phyloP scores from a whole-genome alignment of 2,113 vertebrate genomes.

The Datnioides undecimradiatus region DNA sequence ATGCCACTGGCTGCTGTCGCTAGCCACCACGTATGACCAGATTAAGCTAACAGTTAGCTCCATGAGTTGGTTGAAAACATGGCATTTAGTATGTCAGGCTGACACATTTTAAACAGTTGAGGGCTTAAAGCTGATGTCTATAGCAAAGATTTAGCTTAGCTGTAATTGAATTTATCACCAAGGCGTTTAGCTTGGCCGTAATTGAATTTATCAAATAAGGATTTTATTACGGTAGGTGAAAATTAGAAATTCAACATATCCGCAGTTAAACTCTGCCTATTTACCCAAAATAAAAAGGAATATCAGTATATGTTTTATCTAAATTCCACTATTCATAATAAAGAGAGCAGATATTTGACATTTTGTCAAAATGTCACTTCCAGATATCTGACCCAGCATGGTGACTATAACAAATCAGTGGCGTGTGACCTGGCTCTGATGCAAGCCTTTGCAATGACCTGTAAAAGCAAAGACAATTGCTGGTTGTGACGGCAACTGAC shows the following conservation, averaged over 20 bases:
- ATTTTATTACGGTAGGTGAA: no score
- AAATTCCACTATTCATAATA: background rate
- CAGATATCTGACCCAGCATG: background rate
- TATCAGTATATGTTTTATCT: background rate
- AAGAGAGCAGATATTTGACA: background rate
- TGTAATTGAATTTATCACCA: no score
- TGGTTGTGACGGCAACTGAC: background rate
- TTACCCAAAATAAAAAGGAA: background rate
- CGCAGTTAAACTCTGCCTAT: background rate
- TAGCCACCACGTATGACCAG: background rate
- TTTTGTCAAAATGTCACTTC: background rate
- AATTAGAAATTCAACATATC: background rate
- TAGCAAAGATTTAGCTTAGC: background rate
- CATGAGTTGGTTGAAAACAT: background rate
- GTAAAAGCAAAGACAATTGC: background rate
- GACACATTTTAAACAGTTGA: background rate
- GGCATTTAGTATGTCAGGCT: background rate
- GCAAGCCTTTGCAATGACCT: slow-evolving; percentile 45
- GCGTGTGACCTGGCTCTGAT: slow-evolving; percentile 34
- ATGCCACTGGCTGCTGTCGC: background rate
- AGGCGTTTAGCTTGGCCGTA: no score
- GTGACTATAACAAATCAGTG: background rate
- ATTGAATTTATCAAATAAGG: no score
- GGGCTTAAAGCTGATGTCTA: background rate
- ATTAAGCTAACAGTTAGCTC: background rate